These are phyloP conservation scores for Fringilla coelebs DNA, from an alignment of 2,797 vertebrate genomes.

Conservation along the genomic window DNA sequence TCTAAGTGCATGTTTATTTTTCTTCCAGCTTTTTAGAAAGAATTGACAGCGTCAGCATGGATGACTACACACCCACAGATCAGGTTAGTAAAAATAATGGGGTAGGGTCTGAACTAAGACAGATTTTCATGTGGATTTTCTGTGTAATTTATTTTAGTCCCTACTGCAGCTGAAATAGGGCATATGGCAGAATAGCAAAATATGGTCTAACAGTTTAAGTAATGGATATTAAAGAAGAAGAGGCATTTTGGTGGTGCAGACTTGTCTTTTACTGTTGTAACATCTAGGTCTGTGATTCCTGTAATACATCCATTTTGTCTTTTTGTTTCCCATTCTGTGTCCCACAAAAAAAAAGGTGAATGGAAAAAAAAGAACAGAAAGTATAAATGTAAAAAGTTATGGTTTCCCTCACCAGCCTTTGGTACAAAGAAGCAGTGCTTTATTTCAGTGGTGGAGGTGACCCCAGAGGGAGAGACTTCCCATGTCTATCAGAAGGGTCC, in stretches of 20 bases:
- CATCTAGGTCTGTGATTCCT: background rate
- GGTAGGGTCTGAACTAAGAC: background rate
- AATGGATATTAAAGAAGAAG: background rate
- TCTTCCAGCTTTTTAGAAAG: slow-evolving; percentile 93
- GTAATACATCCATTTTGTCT: background rate
- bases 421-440: background rate
- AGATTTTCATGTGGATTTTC: background rate
- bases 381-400: background rate
- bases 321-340: background rate
- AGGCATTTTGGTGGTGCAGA: background rate
- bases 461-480: background rate
- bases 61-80: slow-evolving; percentile 97
- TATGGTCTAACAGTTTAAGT: background rate
- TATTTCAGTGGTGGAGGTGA: background rate
- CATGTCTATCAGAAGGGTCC: accelerated
- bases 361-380: background rate
- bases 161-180: background rate
- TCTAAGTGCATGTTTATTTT: slow-evolving; percentile 34
- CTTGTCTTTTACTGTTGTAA: background rate
- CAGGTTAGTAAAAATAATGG: slow-evolving; percentile 80
- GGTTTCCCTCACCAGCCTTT: background rate
- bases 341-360: background rate
- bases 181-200: background rate
- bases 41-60: slow-evolving; percentile 96
- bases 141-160: background rate